These are phyloP conservation scores for Gambelia wislizenii DNA, from an alignment of 2,797 vertebrate genomes.

Conservation along the genomic window DNA sequence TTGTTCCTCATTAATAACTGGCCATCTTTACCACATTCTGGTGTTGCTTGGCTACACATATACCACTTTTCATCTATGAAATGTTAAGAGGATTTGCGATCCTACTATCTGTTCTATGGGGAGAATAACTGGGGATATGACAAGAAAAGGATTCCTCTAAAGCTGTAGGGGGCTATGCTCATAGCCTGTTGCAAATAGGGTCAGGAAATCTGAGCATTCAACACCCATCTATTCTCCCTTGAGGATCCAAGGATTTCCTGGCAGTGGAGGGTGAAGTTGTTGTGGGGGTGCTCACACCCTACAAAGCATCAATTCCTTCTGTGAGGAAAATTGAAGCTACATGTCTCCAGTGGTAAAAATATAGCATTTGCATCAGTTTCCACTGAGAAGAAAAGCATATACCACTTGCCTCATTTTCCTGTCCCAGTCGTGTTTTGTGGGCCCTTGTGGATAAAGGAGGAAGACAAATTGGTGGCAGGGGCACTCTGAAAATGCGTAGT, in stretches of 20 bases:
- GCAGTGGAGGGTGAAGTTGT: neutral
- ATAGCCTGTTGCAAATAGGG: neutral
- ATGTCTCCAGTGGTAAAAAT: neutral
- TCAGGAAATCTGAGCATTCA: neutral
- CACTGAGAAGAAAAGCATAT: neutral
- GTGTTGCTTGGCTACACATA: too few relatives aligned
- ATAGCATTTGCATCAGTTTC: neutral
- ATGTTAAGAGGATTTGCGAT: too few relatives aligned
- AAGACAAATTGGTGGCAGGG: neutral
- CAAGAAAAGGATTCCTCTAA: neutral
- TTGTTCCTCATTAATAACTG: too few relatives aligned
- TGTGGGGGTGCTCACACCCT: neutral
- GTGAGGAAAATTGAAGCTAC: neutral
- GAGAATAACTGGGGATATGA: neutral
- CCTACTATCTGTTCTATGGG: too few relatives aligned
- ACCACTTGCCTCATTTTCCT: neutral
- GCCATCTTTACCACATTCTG: too few relatives aligned
- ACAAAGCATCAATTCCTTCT: neutral
- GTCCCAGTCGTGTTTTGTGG: neutral
- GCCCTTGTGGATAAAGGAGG: neutral
- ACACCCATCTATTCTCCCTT: neutral
- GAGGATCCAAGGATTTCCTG: neutral
- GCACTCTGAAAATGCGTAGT: too few relatives aligned
- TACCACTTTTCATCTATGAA: too few relatives aligned
- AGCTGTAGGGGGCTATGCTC: neutral